Base-by-base conservation (phyloP, 1,140 invertebrate genomes). In the Rhizoglyphus robini region DNA sequence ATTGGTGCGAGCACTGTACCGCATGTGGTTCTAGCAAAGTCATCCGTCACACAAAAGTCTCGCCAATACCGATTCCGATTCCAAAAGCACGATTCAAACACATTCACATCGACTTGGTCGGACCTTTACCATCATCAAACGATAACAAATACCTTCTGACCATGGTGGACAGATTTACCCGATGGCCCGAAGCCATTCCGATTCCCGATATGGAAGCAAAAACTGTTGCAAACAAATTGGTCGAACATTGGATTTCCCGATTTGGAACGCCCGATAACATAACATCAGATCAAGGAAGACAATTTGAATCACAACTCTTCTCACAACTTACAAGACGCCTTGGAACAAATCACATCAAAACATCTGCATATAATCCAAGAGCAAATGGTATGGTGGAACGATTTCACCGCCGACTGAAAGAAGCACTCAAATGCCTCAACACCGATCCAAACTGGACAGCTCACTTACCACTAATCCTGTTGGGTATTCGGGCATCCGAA, bases 91-190 rank as follows among this genome's bases (percentile, higher is more conserved):
- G 63, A 18, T 79, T 80, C 61, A 47, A 70, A 1, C 74, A 78
- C 63, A 67, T 81, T 0, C 76, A 81, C 68, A 66, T 81, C 0
- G 79, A 81, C 69, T 70, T 82, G 0, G 70, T 81, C 4, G 75
- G 77, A 0, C 78, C 75, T 0, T 54, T 81, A 2, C 75, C 77
- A 29, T 58, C 64, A 1, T 70, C 70, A 0, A 30, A 73, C 8
- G 74, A 70, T 15, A 73, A 65, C 47, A 38, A 30, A 11, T 4
- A n/a, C n/a, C n/a, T n/a, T n/a, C n/a, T n/a, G n/a, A n/a, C n/a
- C n/a, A n/a, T n/a, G n/a, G n/a, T n/a, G n/a, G n/a, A n/a, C n/a
- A n/a, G n/a, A n/a, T n/a, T n/a, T n/a, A n/a, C n/a, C n/a, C n/a
- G n/a, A n/a, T n/a, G n/a, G n/a, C n/a, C n/a, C n/a, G n/a, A n/a